phyloP scores from a whole-genome alignment of 1,140 invertebrate species.

The Megalopta genalis region DNA sequence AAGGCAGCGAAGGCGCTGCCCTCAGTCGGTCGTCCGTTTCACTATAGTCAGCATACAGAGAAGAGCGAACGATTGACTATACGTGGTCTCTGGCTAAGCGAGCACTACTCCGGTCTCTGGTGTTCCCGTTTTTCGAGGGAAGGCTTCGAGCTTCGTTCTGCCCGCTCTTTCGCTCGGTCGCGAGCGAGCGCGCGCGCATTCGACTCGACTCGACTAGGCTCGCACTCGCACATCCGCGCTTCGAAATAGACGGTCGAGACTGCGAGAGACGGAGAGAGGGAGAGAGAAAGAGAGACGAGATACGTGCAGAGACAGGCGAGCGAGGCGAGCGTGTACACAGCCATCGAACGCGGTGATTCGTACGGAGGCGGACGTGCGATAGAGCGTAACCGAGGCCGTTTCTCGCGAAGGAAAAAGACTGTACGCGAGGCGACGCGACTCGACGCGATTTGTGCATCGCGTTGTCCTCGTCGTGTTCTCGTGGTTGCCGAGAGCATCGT shows the following conservation, averaged over 20 bases:
- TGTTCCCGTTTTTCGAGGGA: slow-evolving; percentile 69
- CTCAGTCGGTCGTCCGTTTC: slow-evolving; percentile 66
- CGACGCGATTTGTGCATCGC: neutral
- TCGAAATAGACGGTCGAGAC: neutral
- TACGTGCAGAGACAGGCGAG: slow-evolving; percentile 13
- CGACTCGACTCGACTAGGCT: neutral
- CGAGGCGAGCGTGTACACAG: slow-evolving; percentile 28
- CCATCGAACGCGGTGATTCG: slow-evolving; percentile 45
- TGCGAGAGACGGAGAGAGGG: slow-evolving; percentile 23
- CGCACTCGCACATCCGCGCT: slow-evolving; percentile 10
- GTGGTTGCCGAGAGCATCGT: slow-evolving; percentile 28
- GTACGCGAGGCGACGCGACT: no score
- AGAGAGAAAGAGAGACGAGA: slow-evolving; percentile 26
- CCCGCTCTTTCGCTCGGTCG: slow-evolving; percentile 46
- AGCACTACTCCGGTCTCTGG: slow-evolving; percentile 34
- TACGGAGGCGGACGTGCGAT: slow-evolving; percentile 36
- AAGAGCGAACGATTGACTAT: slow-evolving; percentile 53
- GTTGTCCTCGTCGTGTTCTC: slow-evolving; percentile 10
- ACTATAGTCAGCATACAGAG: slow-evolving; percentile 64
- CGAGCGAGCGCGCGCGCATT: slow-evolving; percentile 29
- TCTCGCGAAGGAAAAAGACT: slow-evolving; percentile 16
- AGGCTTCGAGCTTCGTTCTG: slow-evolving; percentile 37
- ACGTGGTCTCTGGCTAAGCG: slow-evolving; percentile 40
- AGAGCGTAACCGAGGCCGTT: slow-evolving; percentile 48
- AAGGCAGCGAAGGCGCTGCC: slow-evolving; percentile 68